A percentile compares a stretch with the other conserved stretches of the same genome.
phyloP scores from a whole-genome alignment of 2,888 invertebrate genomes.

The Cheilosia scutellata region DNA sequence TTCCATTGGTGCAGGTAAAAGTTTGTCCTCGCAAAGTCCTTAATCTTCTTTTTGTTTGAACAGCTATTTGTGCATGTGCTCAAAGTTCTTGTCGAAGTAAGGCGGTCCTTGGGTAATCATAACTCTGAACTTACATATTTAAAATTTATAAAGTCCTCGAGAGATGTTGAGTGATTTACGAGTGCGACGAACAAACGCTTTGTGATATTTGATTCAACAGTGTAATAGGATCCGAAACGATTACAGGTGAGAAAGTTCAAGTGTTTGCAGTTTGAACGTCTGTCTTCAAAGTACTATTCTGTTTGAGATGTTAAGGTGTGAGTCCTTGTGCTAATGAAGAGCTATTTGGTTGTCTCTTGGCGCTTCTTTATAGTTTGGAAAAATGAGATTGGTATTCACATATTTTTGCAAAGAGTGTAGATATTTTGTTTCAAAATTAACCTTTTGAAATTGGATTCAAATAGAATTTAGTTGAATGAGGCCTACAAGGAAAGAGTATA shows the following conservation, averaged over 20 bases:
- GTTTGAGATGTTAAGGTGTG: conserved; percentile 6
- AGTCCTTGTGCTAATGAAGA: conserved; percentile 10
- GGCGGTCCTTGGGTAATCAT: conserved; percentile 41
- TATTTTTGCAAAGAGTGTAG: background rate
- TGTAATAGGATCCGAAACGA: conserved; percentile 27
- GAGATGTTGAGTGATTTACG: conserved; percentile 49
- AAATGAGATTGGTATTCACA: background rate
- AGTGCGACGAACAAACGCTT: conserved; percentile 17
- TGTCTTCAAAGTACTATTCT: conserved; percentile 17
- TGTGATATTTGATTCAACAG: conserved; percentile 38
- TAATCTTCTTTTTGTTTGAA: conserved; percentile 46
- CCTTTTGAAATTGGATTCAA: background rate
- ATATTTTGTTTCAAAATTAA: background rate
- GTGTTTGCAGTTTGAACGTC: conserved; percentile 34
- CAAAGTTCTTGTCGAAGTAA: conserved; percentile 33
- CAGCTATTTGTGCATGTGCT: conserved; percentile 42
- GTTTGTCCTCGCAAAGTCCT: conserved; percentile 24
- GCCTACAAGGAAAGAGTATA: too few species aligned
- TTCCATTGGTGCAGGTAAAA: conserved; percentile 41
- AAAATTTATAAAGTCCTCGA: conserved; percentile 50
- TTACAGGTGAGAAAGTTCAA: conserved; percentile 33
- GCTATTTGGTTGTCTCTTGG: background rate
- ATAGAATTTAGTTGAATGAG: background rate
- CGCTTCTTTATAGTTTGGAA: background rate
- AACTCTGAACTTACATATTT: conserved; percentile 59